phyloP scores from a whole-genome alignment of 2,113 vertebrate species.

The Zapornia atra region DNA sequence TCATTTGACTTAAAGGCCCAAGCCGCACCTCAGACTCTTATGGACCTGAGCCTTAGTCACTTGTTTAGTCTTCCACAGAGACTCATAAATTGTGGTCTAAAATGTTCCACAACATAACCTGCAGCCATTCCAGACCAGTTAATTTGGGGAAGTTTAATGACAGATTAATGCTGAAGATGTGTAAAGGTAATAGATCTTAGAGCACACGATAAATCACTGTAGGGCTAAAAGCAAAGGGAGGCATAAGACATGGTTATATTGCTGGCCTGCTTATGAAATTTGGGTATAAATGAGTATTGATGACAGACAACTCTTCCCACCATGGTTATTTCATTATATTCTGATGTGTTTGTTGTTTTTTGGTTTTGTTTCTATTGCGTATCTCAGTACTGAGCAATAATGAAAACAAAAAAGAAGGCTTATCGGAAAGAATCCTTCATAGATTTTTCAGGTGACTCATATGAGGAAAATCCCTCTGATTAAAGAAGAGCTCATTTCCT shows the following conservation, averaged over 20 bases:
- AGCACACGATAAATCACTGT: neutral
- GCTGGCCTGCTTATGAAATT: neutral
- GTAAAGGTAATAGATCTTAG: neutral
- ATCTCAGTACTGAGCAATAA: neutral
- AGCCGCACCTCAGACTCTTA: neutral
- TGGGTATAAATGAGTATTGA: neutral
- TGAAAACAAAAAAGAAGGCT: rapidly evolving
- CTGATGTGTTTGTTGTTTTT: neutral
- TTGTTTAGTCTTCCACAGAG: neutral
- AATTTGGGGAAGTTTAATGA: neutral
- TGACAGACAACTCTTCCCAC: neutral
- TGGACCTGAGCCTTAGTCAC: neutral
- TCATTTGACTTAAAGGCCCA: neutral
- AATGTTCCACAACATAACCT: neutral
- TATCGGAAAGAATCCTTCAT: neutral
- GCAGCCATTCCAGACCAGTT: neutral
- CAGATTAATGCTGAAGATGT: neutral
- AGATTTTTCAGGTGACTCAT: neutral
- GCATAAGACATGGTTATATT: neutral
- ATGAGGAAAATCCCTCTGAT: neutral
- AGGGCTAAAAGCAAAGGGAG: neutral
- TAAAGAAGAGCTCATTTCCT: neutral
- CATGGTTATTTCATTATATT: neutral
- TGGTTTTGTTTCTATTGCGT: neutral
- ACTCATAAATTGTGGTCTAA: neutral